Evolutionary conservation across 2,888 invertebrate species (phyloP), one percentile per base, ranked within the genome.

Genomic region (Hemistola chrysoprasaria): DNA sequence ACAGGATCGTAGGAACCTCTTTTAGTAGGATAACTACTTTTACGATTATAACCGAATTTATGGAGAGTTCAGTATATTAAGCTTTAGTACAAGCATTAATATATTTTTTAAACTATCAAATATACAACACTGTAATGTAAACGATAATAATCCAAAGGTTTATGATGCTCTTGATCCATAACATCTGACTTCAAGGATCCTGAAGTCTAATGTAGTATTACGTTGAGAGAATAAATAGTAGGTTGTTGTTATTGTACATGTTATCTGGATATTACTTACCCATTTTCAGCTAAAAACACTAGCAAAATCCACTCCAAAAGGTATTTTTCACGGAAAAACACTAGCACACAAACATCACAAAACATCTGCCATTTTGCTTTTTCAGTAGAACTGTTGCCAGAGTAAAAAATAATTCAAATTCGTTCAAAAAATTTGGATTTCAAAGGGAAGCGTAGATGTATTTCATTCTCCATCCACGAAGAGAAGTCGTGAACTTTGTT

Each of bases 361-460:
- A 75, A 53, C 50, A 61, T 67, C 66, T 52, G 84, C 86, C 87
- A 88, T 87, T 70, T 84, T 85, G 63, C 47, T 66, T 70, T 64
- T 62, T 40, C n/a, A 24, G 4, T n/a, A 23, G 8, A 22, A 1
- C 9, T 39, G 51, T 61, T 62, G 48, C 59, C 48, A 56, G 10
- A 1, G 0, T 4, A 11, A 0, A 40, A 26, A 44, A 24, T 10
- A n/a, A 8, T 0, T n/a, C 4, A 11, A 21, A 21, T 26, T 32
- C 47, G 41, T 41, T 39, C 28, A 32, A 31, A 26, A 41, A 23
- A 8, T 25, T 9, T 16, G 16, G 16, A n/a, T n/a, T n/a, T n/a
- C n/a, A n/a, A n/a, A n/a, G n/a, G n/a, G n/a, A n/a, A n/a, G n/a
- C n/a, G n/a, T n/a, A n/a, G n/a, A n/a, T n/a, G n/a, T n/a, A n/a